These are phyloP conservation scores for Meganola albula DNA, from an alignment of 2,888 invertebrate genomes.

Conservation along the genomic window DNA sequence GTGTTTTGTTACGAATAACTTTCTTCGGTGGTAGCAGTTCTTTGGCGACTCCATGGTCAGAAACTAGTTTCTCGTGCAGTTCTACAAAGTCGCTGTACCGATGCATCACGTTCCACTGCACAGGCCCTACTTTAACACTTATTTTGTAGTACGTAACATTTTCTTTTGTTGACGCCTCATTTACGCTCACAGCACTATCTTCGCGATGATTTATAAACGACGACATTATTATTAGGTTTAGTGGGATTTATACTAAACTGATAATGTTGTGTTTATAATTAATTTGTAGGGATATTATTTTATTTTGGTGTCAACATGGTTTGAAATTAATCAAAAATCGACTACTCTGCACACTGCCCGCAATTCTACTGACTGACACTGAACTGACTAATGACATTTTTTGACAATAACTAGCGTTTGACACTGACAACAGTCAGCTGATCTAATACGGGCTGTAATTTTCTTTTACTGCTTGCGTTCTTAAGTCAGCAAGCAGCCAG, in stretches of 20 bases:
- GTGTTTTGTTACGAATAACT: conserved; percentile 92
- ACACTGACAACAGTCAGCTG: no score
- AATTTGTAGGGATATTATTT: no score
- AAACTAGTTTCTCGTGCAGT: conserved; percentile 89
- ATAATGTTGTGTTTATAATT: no score
- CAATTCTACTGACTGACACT: no score
- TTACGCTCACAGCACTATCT: conserved; percentile 82
- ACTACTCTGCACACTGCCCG: no score
- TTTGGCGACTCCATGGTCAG: conserved; percentile 88
- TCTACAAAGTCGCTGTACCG: conserved; percentile 95
- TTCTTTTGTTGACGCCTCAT: conserved; percentile 79
- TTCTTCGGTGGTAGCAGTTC: conserved; percentile 95
- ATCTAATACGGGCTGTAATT: no score
- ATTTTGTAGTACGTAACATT: conserved; percentile 86
- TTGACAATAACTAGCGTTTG: no score
- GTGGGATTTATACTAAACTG: not conserved
- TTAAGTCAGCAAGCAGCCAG: no score
- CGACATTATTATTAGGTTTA: conserved; percentile 77
- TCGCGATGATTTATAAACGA: conserved; percentile 83
- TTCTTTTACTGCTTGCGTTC: no score
- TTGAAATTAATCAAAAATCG: no score
- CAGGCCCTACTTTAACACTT: conserved; percentile 81
- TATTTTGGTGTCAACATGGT: no score
- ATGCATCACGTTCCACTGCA: conserved; percentile 89
- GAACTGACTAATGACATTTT: no score